Evolutionary conservation across 2,888 invertebrate genomes (phyloP).

Genomic region (Drosophila demipolita): DNA sequence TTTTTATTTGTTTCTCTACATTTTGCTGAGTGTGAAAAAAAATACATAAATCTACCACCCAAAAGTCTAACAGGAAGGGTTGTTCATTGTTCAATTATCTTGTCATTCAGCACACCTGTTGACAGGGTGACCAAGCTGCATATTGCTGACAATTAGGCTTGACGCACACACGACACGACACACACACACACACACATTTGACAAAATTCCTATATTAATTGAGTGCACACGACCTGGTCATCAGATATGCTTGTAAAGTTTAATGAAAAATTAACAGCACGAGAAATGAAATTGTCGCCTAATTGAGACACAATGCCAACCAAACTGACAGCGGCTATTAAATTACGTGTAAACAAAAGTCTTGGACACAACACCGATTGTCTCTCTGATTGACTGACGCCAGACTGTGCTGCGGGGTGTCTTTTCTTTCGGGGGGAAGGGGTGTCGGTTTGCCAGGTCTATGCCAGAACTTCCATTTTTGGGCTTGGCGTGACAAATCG

Average conservation of each 20-base stretch:
- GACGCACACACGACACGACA: conserved; percentile 27
- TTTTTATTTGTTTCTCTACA: conserved; percentile 13
- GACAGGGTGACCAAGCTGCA: conserved; percentile 42
- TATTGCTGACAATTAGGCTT: conserved; percentile 44
- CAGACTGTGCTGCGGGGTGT: conserved; percentile 11
- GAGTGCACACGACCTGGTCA: conserved; percentile 70
- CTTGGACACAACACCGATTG: conserved; percentile 31
- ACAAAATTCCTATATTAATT: conserved; percentile 78
- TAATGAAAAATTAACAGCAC: conserved; percentile 80
- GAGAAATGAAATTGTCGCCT: conserved; percentile 80
- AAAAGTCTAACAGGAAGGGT: conserved; percentile 35
- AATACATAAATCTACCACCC: conserved; percentile 10
- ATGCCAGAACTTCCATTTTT: neutral
- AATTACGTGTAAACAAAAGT: conserved; percentile 69
- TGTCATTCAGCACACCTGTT: conserved; percentile 62
- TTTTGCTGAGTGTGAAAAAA: neutral
- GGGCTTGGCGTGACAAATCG: conserved; percentile 68
- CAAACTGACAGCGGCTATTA: conserved; percentile 59
- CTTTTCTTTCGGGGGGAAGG: neutral
- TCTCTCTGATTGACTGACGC: conserved; percentile 18
- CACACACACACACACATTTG: conserved; percentile 7
- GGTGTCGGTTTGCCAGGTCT: neutral
- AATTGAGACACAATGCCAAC: conserved; percentile 77
- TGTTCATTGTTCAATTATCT: conserved; percentile 33
- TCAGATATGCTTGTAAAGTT: conserved; percentile 53